These are phyloP conservation scores for Cepaea nemoralis DNA, from an alignment of 1,140 invertebrate genomes.

Conservation along the genomic window DNA sequence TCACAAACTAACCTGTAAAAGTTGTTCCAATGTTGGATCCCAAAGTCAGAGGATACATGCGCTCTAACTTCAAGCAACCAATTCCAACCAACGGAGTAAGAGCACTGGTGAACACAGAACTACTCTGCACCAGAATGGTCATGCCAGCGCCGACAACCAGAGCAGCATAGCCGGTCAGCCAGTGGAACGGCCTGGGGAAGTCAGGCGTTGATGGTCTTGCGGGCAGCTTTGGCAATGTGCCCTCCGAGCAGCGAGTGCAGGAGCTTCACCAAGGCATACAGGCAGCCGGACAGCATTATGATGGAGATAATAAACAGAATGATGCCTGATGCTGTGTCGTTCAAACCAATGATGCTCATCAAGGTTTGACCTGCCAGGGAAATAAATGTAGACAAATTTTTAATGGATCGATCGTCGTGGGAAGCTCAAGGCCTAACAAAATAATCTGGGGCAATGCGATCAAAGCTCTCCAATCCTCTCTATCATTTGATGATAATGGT, in stretches of 20 bases:
- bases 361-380: constrained; percentile 34
- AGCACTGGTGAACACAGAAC: constrained; percentile 78
- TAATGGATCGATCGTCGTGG: background rate
- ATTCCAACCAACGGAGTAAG: constrained; percentile 78
- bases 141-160: constrained; percentile 76
- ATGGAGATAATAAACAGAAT: constrained; percentile 74
- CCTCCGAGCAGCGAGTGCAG: constrained; percentile 74
- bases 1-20: constrained; percentile 71
- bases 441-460: no score
- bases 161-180: constrained; percentile 76
- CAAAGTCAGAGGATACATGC: constrained; percentile 77
- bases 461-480: no score
- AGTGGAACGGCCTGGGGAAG: constrained; percentile 71
- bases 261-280: constrained; percentile 76
- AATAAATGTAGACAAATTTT: background rate
- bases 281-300: constrained; percentile 74
- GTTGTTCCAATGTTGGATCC: constrained; percentile 79
- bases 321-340: constrained; percentile 72
- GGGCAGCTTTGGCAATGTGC: constrained; percentile 72
- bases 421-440: no score
- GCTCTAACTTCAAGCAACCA: constrained; percentile 76
- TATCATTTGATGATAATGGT: no score
- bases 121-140: constrained; percentile 78
- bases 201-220: constrained; percentile 75
- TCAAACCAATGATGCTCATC: constrained; percentile 60